Conservation (phyloP, 2,888 invertebrate genomes). For the Monochamus alternatus region DNA sequence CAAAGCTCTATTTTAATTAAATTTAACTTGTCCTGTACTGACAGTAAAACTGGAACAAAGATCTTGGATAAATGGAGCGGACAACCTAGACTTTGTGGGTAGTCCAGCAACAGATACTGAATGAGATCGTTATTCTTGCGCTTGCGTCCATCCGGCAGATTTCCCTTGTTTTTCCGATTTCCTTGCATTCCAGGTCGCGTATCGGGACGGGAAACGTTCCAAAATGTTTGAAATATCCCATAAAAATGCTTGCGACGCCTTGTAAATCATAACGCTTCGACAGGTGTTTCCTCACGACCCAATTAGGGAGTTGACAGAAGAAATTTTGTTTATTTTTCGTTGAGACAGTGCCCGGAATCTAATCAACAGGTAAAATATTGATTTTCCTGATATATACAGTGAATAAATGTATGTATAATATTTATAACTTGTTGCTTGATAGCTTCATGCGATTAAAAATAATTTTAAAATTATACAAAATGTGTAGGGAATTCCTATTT, state of each 20-base stretch:
- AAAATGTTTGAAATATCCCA: slow-evolving; percentile 8
- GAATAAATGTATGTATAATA: background rate
- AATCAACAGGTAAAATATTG: slow-evolving; percentile 37
- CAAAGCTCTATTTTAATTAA: no score
- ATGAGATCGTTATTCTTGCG: slow-evolving; percentile 28
- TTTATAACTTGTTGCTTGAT: slow-evolving; percentile 18
- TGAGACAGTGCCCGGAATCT: slow-evolving; percentile 26
- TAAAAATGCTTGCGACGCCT: slow-evolving; percentile 4
- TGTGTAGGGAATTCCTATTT: no score
- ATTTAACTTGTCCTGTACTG: no score
- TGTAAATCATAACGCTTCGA: slow-evolving; percentile 10
- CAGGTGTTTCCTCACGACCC: slow-evolving; percentile 1
- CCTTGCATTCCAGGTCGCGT: slow-evolving; percentile 26
- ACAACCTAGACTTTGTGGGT: background rate
- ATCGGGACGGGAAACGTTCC: slow-evolving; percentile 4
- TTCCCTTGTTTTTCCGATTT: slow-evolving; percentile 34
- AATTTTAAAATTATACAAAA: no score
- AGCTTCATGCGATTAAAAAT: no score
- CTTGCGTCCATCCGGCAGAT: slow-evolving; percentile 15
- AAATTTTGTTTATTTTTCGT: slow-evolving; percentile 28
- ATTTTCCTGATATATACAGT: background rate
- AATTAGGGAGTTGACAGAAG: background rate
- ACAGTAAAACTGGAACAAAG: background rate
- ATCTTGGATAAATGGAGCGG: background rate
- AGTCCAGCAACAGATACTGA: slow-evolving; percentile 22